Evolutionary conservation across 2,113 vertebrate species (phyloP).

Genomic region (Trinectes maculatus): DNA sequence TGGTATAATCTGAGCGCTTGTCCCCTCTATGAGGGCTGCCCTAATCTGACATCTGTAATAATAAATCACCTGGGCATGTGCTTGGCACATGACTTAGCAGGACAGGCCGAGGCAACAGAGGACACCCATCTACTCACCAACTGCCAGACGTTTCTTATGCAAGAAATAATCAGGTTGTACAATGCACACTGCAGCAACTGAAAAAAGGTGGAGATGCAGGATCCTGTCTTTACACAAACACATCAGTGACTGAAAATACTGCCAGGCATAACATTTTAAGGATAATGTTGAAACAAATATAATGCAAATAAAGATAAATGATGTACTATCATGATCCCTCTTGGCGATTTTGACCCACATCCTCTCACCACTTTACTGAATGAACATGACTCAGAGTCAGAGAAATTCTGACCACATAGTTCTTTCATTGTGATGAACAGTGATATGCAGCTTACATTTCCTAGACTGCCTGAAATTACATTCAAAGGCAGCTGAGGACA

Average conservation of each 20-base stretch:
- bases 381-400: constrained; percentile 32
- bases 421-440: constrained; percentile 17
- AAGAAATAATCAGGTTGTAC: constrained; percentile 68
- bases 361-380: constrained; percentile 5
- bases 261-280: constrained; percentile 5
- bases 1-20: constrained; percentile 60
- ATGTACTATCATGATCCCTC: constrained; percentile 4
- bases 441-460: constrained; percentile 16
- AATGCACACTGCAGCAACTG: too few species aligned
- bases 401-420: constrained; percentile 37
- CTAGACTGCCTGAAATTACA: constrained; percentile 25
- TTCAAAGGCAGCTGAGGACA: constrained; percentile 16
- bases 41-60: constrained; percentile 61
- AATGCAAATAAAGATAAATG: constrained; percentile 10
- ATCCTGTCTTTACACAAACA: neutral
- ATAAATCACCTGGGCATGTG: constrained; percentile 45
- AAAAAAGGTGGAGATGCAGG: neutral
- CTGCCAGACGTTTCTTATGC: constrained; percentile 46
- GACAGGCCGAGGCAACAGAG: constrained; percentile 23
- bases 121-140: constrained; percentile 14
- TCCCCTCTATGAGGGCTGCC: constrained; percentile 35
- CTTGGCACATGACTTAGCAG: constrained; percentile 35
- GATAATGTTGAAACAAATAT: constrained; percentile 1
- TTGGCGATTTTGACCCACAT: constrained; percentile 11
- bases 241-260: neutral